Conservation (phyloP, 2,888 invertebrate genomes). For the Acleris literana region DNA sequence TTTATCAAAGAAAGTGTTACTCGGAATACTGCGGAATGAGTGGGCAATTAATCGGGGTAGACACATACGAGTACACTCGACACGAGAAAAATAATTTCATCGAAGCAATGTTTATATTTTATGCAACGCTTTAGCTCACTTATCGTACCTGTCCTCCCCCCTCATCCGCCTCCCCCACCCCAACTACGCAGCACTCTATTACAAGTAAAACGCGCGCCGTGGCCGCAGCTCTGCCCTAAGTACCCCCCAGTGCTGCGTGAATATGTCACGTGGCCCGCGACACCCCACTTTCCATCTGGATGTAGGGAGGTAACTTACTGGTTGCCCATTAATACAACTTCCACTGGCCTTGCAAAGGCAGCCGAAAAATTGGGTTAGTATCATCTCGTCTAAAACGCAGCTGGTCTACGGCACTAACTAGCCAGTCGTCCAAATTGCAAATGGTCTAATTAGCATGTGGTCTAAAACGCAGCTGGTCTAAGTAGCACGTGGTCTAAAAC, state of each 20-base stretch:
- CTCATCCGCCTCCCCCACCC: constrained; percentile 41
- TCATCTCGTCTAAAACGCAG: no score
- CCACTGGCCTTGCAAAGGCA: no score
- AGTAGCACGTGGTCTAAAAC: no score
- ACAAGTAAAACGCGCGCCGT: constrained; percentile 63
- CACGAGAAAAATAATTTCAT: constrained; percentile 29
- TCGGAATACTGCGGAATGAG: constrained; percentile 1
- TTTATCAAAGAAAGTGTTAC: constrained; percentile 6
- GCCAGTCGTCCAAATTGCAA: no score
- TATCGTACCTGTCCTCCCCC: constrained; percentile 42
- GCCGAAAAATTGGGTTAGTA: no score
- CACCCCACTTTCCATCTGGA: constrained; percentile 49
- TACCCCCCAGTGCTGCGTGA: constrained; percentile 68
- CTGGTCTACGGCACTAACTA: no score
- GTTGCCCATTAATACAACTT: constrained; percentile 40
- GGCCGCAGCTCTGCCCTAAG: constrained; percentile 63
- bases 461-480: no score
- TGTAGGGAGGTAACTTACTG: constrained; percentile 52
- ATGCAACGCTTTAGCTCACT: constrained; percentile 45
- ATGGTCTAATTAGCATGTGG: no score
- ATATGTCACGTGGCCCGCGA: constrained; percentile 72
- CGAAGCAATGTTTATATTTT: constrained; percentile 39
- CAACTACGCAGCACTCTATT: constrained; percentile 57
- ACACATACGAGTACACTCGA: constrained; percentile 28
- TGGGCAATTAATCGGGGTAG: constrained; percentile 29